phyloP scores from a whole-genome alignment of 2,888 invertebrate species.

The Drepana falcataria region DNA sequence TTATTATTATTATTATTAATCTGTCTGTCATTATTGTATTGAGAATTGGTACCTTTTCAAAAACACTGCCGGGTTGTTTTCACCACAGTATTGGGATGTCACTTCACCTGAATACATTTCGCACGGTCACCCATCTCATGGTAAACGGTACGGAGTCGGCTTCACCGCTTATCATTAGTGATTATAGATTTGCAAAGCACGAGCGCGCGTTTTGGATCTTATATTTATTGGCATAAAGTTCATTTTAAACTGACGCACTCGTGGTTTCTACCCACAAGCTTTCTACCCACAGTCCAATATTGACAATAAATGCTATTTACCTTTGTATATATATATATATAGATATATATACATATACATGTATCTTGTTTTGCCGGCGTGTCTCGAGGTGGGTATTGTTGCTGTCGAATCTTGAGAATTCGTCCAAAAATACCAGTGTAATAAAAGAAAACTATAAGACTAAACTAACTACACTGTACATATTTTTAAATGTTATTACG shows the following conservation, averaged over 20 bases:
- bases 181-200: slow-evolving; percentile 12
- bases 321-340: slow-evolving; percentile 19
- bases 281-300: slow-evolving; percentile 72
- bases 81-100: not conserved
- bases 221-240: not conserved
- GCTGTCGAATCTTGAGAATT: too few relatives aligned
- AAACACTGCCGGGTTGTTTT: not conserved
- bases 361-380: slow-evolving; percentile 6
- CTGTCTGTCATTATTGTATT: too few relatives aligned
- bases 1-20: too few relatives aligned
- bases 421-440: too few relatives aligned
- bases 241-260: too few relatives aligned
- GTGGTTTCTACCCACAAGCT: slow-evolving; percentile 54
- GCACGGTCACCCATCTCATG: slow-evolving; percentile 6
- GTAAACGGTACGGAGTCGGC: slow-evolving; percentile 18
- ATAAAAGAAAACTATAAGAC: too few relatives aligned
- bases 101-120: slow-evolving; percentile 1
- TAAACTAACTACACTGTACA: too few relatives aligned
- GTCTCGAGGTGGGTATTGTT: not conserved
- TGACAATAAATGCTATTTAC: slow-evolving; percentile 44
- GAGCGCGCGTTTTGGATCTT: not conserved
- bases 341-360: slow-evolving; percentile 14
- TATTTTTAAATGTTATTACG: too few relatives aligned
- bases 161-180: slow-evolving; percentile 20
- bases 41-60: not conserved